Evolutionary conservation across 2,888 invertebrate genomes (phyloP), one percentile per base, ranked within the genome.

Genomic region (Melanostoma mellinum): DNA sequence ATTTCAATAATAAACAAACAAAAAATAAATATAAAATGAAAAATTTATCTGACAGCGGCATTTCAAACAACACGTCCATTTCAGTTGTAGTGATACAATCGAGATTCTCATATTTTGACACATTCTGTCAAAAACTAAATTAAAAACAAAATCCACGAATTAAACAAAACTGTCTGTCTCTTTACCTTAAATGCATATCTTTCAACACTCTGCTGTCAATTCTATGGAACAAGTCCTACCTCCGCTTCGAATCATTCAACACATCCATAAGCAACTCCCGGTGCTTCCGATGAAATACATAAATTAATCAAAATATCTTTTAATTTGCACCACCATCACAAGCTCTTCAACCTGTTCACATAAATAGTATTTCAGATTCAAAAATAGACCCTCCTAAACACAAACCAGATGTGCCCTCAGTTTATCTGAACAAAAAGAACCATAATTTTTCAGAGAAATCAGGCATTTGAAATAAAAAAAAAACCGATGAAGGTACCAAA

Each of bases 221-320:
- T 10, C 30, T 4, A 36, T 20, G 6, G n/a, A 38, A 20, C 20
- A 20, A 20, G 20, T 20, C 20, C 20, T 20, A 20, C 20, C 20
- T 20, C 20, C 20, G 20, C 20, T 20, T 20, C 20, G 20, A 20
- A 20, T 20, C 20, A 20, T 20, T 20, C 20, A 20, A 50, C 48
- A 10, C 69, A 50, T 40, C 50, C 35, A 40, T 58, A 50, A 69
- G 10, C 50, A 33, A 40, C 33, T 33, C 40, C 38, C 32, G n/a
- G 8, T 56, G 32, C 40, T 55, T 53, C 36, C 9, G 8, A n/a
- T 9, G 42, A 60, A 53, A 32, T 8, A 44, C 36, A 67, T 30
- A 42, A 68, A 73, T 63, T 73, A 73, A 79, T 79, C 79, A 48
- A 68, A 67, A 61, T 60, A 73, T 79, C 60, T 67, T 40, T 40